Base-by-base conservation (phyloP, 1,140 invertebrate species). In the Chrysoperla carnea region DNA sequence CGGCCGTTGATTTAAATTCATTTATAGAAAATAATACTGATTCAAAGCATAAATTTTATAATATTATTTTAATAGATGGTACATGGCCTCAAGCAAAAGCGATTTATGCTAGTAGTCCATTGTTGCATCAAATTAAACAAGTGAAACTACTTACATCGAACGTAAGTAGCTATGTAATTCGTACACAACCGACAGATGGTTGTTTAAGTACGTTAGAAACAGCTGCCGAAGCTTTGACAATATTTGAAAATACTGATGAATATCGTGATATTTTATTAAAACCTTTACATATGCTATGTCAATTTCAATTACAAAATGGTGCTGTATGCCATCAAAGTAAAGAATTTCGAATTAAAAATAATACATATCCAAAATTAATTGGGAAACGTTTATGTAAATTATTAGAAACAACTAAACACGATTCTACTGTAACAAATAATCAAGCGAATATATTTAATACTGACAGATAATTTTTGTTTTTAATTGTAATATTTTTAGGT, bases 11-110 rank as follows among this genome's bases (percentile, higher is more conserved):
- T 52, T 66, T 82, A 43, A 52, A 52, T 51, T 52, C 37, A 43
- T 54, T 57, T 47, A 54, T 50, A 52, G 49, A 46, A 47, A 60
- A 57, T 52, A 38, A 46, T n/a, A 28, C 41, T 17, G 15, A 35
- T 17, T 37, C 37, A 5, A 36, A 31, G 9, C 41, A 29, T 37
- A 56, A 37, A 52, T 64, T 8, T 33, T 89, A 85, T 52, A 92
- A 87, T 61, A 64, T 94, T 33, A 66, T 95, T 36, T 61, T 95
- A 39, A 73, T 95, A 48, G 89, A 95, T 73, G 89, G 89, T 27
- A 95, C 89, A 29, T 95, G 89, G 89, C 78, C 84, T 12, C 89
- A 95, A 68, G 87, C 90, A 8, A 90, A 88, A 65, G 78, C 78
- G 11, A 85, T 86, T 43, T 85, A 81, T 62, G 72, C 80, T 33